phyloP scores from a whole-genome alignment of 2,113 vertebrate genomes.

The Dendrocopos noguchii region DNA sequence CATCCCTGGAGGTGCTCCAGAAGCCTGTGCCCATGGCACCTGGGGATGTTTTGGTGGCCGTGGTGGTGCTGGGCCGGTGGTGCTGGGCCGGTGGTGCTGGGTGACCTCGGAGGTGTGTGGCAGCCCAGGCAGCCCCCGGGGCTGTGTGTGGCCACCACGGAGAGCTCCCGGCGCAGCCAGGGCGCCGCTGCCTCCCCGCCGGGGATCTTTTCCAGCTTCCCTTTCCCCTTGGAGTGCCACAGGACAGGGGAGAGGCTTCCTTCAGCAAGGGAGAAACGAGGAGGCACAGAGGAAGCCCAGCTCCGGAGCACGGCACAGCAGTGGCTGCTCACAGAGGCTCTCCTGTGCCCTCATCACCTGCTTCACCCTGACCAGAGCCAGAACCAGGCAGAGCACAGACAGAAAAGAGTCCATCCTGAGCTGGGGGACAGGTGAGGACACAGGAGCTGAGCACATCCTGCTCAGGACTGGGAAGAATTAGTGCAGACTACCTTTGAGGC shows the following conservation, averaged over 20 bases:
- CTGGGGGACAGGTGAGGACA: not conserved
- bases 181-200: not conserved
- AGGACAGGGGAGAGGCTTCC: not conserved
- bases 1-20: too few species aligned
- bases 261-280: not conserved
- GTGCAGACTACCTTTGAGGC: not conserved
- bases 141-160: not conserved
- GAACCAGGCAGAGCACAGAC: not conserved
- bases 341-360: not conserved
- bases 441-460: not conserved
- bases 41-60: too few species aligned
- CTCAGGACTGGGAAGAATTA: conserved; percentile 7
- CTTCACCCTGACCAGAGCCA: not conserved
- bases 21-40: too few species aligned
- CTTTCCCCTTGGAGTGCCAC: not conserved
- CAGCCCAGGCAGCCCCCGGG: too few species aligned
- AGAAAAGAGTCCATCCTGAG: not conserved
- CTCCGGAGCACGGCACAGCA: not conserved
- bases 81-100: too few species aligned
- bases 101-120: too few species aligned
- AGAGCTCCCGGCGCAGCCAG: not conserved
- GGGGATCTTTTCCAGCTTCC: not conserved
- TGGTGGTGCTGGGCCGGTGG: too few species aligned
- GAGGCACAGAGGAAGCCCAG: not conserved
- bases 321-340: not conserved